Evolutionary conservation across 2,888 invertebrate genomes (phyloP).

Genomic region (Melipona beecheii): DNA sequence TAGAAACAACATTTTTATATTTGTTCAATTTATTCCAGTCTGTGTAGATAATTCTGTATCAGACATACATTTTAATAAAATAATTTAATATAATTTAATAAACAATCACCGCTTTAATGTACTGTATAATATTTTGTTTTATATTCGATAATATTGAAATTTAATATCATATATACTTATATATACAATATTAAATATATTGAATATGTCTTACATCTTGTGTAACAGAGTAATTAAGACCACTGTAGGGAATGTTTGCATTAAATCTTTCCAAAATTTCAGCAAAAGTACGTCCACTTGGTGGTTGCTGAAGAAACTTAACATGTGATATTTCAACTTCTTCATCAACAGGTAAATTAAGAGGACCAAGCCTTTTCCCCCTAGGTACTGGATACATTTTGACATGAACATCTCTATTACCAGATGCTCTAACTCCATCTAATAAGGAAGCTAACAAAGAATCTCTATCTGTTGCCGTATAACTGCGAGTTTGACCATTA

Average conservation of each 20-base stretch:
- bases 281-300: conserved; percentile 88
- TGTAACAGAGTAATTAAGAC: conserved; percentile 97
- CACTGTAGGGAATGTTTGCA: conserved; percentile 98
- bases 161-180: conserved; percentile 10
- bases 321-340: conserved; percentile 97
- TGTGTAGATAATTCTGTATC: not conserved
- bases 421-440: conserved; percentile 98
- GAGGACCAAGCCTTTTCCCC: conserved; percentile 94
- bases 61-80: conserved; percentile 22
- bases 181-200: conserved; percentile 27
- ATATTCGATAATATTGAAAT: conserved; percentile 17
- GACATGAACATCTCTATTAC: conserved; percentile 98
- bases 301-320: conserved; percentile 89
- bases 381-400: conserved; percentile 93
- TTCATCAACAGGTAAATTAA: conserved; percentile 96
- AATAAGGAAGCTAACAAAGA: conserved; percentile 96
- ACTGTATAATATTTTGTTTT: conserved; percentile 52
- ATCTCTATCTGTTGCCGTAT: conserved; percentile 97
- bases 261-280: conserved; percentile 98
- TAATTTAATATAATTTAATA: conserved; percentile 3
- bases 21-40: conserved; percentile 1
- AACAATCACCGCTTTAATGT: conserved; percentile 68
- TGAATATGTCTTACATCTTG: conserved; percentile 92
- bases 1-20: not conserved
- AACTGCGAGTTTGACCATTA: conserved; percentile 94